These are phyloP conservation scores for Cybosia mesomella DNA, from an alignment of 2,888 invertebrate species.

Conservation along the genomic window DNA sequence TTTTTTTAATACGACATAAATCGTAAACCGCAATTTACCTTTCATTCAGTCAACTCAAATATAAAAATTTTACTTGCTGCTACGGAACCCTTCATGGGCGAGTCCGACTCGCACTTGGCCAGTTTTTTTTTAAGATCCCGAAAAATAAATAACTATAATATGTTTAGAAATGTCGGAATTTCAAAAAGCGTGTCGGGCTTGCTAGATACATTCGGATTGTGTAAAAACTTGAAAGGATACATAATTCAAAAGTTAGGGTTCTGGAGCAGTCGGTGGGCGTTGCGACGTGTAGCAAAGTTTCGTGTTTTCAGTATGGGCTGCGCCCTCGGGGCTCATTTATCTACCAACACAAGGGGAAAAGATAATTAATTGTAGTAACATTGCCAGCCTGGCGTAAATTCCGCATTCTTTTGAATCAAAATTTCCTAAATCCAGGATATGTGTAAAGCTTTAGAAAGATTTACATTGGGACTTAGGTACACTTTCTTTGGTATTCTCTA, in stretches of 20 bases:
- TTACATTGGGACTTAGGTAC: neutral
- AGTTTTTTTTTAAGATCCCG: no score
- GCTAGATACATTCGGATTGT: constrained; percentile 61
- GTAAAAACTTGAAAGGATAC: constrained; percentile 72
- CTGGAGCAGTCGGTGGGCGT: constrained; percentile 62
- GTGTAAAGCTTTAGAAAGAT: neutral
- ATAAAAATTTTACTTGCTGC: no score
- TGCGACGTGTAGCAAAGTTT: constrained; percentile 73
- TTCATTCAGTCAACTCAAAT: no score
- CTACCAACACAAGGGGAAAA: constrained; percentile 70
- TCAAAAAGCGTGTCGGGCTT: constrained; percentile 53
- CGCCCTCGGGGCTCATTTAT: constrained; percentile 76
- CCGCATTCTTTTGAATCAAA: constrained; percentile 52
- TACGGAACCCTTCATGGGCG: no score
- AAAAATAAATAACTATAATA: constrained; percentile 33
- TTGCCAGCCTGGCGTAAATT: constrained; percentile 66
- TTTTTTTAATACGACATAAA: no score
- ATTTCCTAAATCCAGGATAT: constrained; percentile 31
- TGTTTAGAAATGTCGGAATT: constrained; percentile 52
- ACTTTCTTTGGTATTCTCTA: constrained; percentile 5
- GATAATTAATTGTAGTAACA: constrained; percentile 81
- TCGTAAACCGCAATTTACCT: no score
- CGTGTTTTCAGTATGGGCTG: constrained; percentile 72
- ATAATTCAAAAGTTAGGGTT: constrained; percentile 74
- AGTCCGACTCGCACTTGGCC: no score